Evolutionary conservation across 2,888 invertebrate species (phyloP), one percentile per base, ranked within the genome.

Genomic region (Polydrusus pterygomalis): DNA sequence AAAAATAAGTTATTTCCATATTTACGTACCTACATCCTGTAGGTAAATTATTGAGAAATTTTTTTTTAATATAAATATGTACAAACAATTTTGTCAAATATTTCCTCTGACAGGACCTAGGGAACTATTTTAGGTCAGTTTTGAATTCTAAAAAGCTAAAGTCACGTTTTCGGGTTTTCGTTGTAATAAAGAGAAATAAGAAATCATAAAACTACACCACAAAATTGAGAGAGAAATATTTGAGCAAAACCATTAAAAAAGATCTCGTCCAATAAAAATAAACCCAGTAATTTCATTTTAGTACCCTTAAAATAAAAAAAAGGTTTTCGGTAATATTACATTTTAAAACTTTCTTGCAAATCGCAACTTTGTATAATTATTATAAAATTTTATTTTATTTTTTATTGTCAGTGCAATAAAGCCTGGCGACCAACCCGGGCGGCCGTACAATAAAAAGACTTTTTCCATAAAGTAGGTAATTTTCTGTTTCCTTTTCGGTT

Each of bases 321-420:
- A 58, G n/a, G 38, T 17, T 25, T 17, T 11, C 20, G 7, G 69
- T 58, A 69, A 40, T 69, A 18, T 56, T 56, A 69, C 56, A 58
- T 69, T 69, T 69, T 54, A 43, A 45, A 56, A 69, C 40, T 20
- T 54, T 58, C 43, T 34, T 43, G 54, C 40, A 56, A n/a, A 20
- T 56, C 40, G 56, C 64, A 71, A 71, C 64, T 71, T 71, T 71
- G 71, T 71, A 40, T 71, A 71, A 71, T 71, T 71, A 51, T 71
- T 71, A 63, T 71, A 63, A 71, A 71, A 71, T 64, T 71, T 71
- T 71, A 71, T 63, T 71, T 71, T 38, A 51, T 63, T 71, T 71
- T 63, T 71, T 68, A 68, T 56, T 54, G 34, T 40, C 34, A 7
- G 18, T 43, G 68, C 43, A 51, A 68, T 54, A 68, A 54, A 68